Percentiles rank a stretch among this genome's conserved stretches.
Conservation (phyloP, 1,140 invertebrate species). For the Oreohelix idahoensis region DNA sequence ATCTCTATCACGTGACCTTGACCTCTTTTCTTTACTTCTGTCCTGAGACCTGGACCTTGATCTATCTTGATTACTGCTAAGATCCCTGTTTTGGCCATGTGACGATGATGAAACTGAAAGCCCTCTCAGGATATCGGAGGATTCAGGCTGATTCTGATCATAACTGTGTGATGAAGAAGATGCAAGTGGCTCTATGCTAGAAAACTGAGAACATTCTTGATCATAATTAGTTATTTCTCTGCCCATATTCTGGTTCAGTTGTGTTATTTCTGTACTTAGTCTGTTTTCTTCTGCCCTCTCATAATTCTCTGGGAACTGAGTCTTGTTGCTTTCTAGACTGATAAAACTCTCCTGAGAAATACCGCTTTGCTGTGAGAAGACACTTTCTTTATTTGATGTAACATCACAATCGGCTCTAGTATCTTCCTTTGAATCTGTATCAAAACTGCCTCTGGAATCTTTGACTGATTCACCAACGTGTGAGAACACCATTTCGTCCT, state of each 20-base stretch:
- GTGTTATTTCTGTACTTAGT: not conserved
- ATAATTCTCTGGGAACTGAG: too few relatives aligned
- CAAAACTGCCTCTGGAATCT: too few relatives aligned
- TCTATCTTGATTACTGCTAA: not conserved
- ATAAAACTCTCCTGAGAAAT: not conserved
- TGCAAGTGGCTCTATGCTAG: not conserved
- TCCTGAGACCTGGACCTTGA: constrained; percentile 23
- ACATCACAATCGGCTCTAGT: too few relatives aligned
- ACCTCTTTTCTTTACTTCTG: not conserved
- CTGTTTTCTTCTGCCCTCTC: not conserved
- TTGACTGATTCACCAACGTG: too few relatives aligned
- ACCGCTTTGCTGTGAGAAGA: not conserved
- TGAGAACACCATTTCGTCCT: too few relatives aligned
- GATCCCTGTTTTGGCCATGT: not conserved
- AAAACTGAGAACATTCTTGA: not conserved
- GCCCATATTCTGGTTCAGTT: not conserved
- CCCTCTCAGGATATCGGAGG: too few relatives aligned
- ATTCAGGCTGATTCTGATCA: not conserved
- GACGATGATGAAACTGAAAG: not conserved
- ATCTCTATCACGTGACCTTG: constrained; percentile 12
- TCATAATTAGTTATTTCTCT: not conserved
- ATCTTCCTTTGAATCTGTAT: too few relatives aligned
- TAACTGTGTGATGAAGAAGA: not conserved
- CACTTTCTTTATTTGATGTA: not conserved
- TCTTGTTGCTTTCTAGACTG: not conserved